Evolutionary conservation across 2,888 invertebrate species (phyloP).

Genomic region (Lithophane ornitopus): DNA sequence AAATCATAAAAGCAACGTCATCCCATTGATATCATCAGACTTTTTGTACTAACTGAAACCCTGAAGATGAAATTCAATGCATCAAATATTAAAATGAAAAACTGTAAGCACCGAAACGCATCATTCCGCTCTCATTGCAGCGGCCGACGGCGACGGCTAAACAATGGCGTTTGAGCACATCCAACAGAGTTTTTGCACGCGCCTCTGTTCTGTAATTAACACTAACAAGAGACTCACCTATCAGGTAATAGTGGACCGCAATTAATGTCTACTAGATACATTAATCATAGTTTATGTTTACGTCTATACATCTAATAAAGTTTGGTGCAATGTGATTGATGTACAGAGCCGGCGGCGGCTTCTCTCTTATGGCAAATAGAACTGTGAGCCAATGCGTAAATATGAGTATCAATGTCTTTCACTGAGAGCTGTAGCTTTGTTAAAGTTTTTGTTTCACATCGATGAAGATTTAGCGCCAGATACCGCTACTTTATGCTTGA

Average conservation of each 20-base stretch:
- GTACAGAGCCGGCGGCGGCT: slow-evolving; percentile 46
- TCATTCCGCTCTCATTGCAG: slow-evolving; percentile 55
- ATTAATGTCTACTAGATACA: slow-evolving; percentile 76
- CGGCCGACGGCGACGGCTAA: slow-evolving; percentile 47
- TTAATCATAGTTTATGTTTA: slow-evolving; percentile 74
- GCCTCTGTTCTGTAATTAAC: slow-evolving; percentile 67
- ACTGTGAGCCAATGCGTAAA: slow-evolving; percentile 51
- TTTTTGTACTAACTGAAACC: slow-evolving; percentile 31
- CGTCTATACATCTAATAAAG: slow-evolving; percentile 66
- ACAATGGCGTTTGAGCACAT: slow-evolving; percentile 68
- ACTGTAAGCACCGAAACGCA: slow-evolving; percentile 42
- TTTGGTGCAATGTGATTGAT: slow-evolving; percentile 70
- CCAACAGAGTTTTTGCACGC: slow-evolving; percentile 64
- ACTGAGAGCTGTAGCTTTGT: slow-evolving; percentile 37
- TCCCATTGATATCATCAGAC: slow-evolving; percentile 23
- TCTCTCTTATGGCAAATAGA: slow-evolving; percentile 46
- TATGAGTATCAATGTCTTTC: slow-evolving; percentile 56
- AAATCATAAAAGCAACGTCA: slow-evolving; percentile 37
- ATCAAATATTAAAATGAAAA: slow-evolving; percentile 38
- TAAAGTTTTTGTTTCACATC: slow-evolving; percentile 51
- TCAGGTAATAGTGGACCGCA: slow-evolving; percentile 66
- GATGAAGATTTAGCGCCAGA: slow-evolving; percentile 63
- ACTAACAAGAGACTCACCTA: slow-evolving; percentile 65
- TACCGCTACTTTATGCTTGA: slow-evolving; percentile 59
- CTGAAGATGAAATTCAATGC: slow-evolving; percentile 27